Evolutionary conservation across 2,797 vertebrate species (phyloP), one percentile per base, ranked within the genome.

Genomic region (Onychomys arenicola): DNA sequence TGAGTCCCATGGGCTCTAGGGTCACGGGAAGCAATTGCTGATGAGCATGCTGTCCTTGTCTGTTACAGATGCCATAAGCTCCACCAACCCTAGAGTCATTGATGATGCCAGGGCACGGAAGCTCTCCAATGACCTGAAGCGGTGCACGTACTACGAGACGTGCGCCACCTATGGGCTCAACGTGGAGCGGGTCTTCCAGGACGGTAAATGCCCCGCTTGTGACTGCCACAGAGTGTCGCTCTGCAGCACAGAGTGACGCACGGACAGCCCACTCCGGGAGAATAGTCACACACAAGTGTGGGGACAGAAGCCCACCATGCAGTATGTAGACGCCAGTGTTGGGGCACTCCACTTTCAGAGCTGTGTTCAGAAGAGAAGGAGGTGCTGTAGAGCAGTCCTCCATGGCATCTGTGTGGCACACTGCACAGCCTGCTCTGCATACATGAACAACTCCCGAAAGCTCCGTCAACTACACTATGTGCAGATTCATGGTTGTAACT

Each of bases 101-200:
- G 99, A 99, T 0, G 99, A 99, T 85, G 97, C 98, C 75, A 98
- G 99, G 0, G 99, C 99, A 0, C 97, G 99, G 57, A 99, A 99
- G 94, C 98, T 99, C 14, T 99, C 99, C 69, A 99, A 99, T 0
- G 99, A 99, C 98, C 99, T 99, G 93, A 99, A 99, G 97, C 98
- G 99, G 94, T 99, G 99, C 98, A 99, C 99, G 0, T 99, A 99
- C 98, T 99, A 99, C 0, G 99, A 99, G 96, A 99, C 99, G 4
- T 99, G 99, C 1, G 99, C 99, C 84, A 99, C 99, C 1, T 99
- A 99, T 0, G 99, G 99, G 29, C 99, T 99, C 89, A 99, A 99
- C 29, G 99, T 99, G 98, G 99, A 99, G 95, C 98, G 99, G 0
- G 99, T 99, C 98, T 99, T 99, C 98, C 99, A 99, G 98, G 99